These are phyloP conservation scores for Porites divaricata DNA, from an alignment of 92 coral and sea anemone species.

Conservation along the genomic window DNA sequence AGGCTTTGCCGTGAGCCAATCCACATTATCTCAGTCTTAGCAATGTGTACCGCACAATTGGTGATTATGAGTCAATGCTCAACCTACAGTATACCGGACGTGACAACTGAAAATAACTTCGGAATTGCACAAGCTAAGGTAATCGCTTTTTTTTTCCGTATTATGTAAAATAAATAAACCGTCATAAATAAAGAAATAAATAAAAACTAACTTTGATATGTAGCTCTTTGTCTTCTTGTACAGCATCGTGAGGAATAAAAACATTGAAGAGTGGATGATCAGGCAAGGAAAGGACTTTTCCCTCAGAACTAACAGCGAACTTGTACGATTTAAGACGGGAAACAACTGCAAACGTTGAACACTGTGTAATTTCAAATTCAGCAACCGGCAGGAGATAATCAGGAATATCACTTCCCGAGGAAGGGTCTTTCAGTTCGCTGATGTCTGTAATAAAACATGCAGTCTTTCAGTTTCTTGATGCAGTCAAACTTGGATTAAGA, in stretches of 20 bases:
- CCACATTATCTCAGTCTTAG: too few species aligned
- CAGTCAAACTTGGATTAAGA: too few species aligned
- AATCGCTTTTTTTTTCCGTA: too few species aligned
- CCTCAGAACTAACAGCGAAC: neutral
- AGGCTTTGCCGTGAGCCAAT: too few species aligned
- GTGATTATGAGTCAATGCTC: too few species aligned
- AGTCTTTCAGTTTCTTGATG: neutral
- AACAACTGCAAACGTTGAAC: slow-evolving; percentile 18
- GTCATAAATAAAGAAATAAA: too few species aligned
- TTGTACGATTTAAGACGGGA: slow-evolving; percentile 16
- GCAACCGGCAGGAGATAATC: slow-evolving; percentile 28
- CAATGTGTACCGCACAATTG: too few species aligned
- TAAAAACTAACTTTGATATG: neutral
- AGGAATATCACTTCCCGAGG: slow-evolving; percentile 6
- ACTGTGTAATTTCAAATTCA: slow-evolving; percentile 11
- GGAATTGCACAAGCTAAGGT: too few species aligned
- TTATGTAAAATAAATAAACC: too few species aligned
- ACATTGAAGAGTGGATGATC: neutral
- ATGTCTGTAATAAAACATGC: slow-evolving; percentile 6
- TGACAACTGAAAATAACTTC: too few species aligned
- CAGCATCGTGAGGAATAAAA: neutral
- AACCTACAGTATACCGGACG: too few species aligned
- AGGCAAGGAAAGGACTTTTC: neutral
- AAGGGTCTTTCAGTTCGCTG: neutral
- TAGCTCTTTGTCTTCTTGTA: neutral